A percentile compares a stretch with the other conserved stretches of the same genome.
Evolutionary conservation across 1,140 invertebrate genomes (phyloP).

Genomic region (Drosophila virilis): DNA sequence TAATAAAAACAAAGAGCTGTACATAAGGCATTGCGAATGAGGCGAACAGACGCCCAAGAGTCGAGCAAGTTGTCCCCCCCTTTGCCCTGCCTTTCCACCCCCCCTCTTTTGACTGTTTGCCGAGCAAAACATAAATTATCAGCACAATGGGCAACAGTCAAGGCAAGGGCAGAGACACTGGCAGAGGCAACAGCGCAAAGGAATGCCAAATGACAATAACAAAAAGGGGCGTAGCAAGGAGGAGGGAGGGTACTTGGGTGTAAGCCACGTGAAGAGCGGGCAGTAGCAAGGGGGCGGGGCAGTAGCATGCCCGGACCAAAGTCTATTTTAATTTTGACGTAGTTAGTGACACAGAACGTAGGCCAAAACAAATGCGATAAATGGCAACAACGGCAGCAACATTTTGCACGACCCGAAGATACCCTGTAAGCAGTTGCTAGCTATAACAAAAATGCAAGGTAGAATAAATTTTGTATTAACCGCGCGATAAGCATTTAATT

Average conservation of each 20-base stretch:
- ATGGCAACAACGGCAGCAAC: slow-evolving; percentile 5
- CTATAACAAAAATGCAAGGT: no score
- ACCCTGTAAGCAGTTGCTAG: no score
- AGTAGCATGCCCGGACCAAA: slow-evolving; percentile 40
- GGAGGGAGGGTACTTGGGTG: neutral
- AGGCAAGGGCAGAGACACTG: slow-evolving; percentile 50
- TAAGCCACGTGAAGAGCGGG: slow-evolving; percentile 8
- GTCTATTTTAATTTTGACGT: slow-evolving; percentile 78
- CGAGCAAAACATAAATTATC: slow-evolving; percentile 64
- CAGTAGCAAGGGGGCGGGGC: neutral
- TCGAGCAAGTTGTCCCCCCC: slow-evolving; percentile 21
- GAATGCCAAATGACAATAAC: slow-evolving; percentile 40
- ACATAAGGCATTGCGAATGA: slow-evolving; percentile 33
- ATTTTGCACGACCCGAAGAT: neutral
- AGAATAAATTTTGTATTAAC: neutral
- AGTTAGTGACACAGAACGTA: slow-evolving; percentile 69
- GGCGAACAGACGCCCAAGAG: slow-evolving; percentile 35
- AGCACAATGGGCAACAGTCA: slow-evolving; percentile 64
- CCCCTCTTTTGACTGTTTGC: neutral
- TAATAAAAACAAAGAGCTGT: slow-evolving; percentile 13
- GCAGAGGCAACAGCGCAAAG: slow-evolving; percentile 6
- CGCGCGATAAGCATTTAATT: neutral
- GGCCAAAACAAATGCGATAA: slow-evolving; percentile 42
- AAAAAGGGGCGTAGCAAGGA: neutral
- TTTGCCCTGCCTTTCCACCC: neutral